These are phyloP conservation scores for Patagioenas fasciata DNA, from an alignment of 2,113 vertebrate genomes.

Conservation along the genomic window DNA sequence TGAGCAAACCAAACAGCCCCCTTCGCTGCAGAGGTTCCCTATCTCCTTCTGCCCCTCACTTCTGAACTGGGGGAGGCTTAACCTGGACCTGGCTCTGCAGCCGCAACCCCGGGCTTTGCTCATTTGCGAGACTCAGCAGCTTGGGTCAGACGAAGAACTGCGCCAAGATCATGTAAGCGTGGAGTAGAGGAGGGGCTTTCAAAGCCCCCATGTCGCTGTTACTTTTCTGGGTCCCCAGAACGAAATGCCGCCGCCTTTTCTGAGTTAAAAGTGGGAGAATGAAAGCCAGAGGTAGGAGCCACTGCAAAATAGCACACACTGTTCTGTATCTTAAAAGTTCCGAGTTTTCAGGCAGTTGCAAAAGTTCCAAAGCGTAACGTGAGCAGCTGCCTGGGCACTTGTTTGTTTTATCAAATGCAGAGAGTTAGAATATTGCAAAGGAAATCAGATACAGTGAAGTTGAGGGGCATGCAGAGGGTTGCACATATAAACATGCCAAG, in stretches of 20 bases:
- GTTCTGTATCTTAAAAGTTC: not conserved
- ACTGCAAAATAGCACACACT: not conserved
- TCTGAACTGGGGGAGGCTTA: conserved; percentile 7
- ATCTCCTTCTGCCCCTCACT: conserved; percentile 56
- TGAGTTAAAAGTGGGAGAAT: not conserved
- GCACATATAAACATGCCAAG: not conserved
- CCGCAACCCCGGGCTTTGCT: not conserved
- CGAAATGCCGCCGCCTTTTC: not conserved
- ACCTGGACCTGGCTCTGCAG: not conserved
- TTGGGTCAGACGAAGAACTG: not conserved
- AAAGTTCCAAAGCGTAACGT: conserved; percentile 15
- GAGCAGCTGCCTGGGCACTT: conserved; percentile 39
- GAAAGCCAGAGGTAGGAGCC: not conserved
- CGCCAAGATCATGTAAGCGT: not conserved
- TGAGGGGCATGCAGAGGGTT: not conserved
- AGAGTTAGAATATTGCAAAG: conserved; percentile 20
- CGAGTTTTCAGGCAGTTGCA: conserved; percentile 29
- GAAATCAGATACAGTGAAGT: not conserved
- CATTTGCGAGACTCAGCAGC: not conserved
- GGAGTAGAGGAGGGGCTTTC: not conserved
- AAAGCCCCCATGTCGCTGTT: not conserved
- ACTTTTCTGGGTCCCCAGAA: not conserved
- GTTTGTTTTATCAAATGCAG: conserved; percentile 46
- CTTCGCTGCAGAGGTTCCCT: conserved; percentile 44
- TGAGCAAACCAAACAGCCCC: conserved; percentile 55